Percentiles rank a stretch among this genome's conserved stretches.
Evolutionary conservation across 1,140 invertebrate genomes (phyloP).

Genomic region (Parapsyche elsis): DNA sequence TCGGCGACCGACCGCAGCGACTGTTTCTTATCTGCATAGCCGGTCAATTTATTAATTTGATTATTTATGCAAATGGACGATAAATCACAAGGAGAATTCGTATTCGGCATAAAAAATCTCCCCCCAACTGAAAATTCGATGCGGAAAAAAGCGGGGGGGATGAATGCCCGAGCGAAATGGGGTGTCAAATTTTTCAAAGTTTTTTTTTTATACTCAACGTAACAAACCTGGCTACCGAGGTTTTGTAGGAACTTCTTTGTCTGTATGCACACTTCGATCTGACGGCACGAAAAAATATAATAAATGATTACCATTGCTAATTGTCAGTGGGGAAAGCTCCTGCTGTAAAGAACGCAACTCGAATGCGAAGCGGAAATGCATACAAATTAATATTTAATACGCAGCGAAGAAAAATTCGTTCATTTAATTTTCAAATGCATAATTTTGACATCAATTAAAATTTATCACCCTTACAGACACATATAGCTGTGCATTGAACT

Average conservation of each 20-base stretch:
- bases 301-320: conserved; percentile 54
- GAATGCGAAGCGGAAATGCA: conserved; percentile 5
- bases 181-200: conserved; percentile 51
- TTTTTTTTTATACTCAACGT: conserved; percentile 47
- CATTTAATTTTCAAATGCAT: conserved; percentile 9
- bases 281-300: conserved; percentile 39
- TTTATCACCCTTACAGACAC: not conserved
- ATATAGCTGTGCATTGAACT: not conserved
- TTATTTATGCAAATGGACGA: conserved; percentile 56
- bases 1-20: not conserved
- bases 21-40: not conserved
- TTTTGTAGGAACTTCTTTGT: conserved; percentile 38
- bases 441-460: conserved; percentile 16
- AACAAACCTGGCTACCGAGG: conserved; percentile 28
- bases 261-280: conserved; percentile 40
- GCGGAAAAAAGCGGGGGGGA: conserved; percentile 44
- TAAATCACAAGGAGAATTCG: conserved; percentile 54
- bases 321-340: conserved; percentile 43
- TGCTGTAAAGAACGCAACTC: not conserved
- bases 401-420: conserved; percentile 12
- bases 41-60: conserved; percentile 55
- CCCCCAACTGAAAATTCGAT: conserved; percentile 39
- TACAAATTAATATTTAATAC: conserved; percentile 29
- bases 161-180: conserved; percentile 38
- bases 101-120: conserved; percentile 28